These are phyloP conservation scores for Acrocyrtus sp. DNA, from an alignment of 2,888 invertebrate genomes.

Conservation along the genomic window DNA sequence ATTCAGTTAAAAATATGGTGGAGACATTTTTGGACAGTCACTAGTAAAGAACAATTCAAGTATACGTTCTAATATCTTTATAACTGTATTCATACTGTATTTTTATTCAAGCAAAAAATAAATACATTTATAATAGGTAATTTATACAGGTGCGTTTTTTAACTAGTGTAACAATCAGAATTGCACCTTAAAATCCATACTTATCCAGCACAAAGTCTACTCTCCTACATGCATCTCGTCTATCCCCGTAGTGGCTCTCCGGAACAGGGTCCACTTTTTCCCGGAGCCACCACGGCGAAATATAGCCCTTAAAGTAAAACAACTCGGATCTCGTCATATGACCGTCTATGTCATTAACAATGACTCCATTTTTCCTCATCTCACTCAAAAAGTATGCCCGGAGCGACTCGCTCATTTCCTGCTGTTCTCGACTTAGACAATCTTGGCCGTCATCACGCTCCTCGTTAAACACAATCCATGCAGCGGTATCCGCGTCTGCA, in stretches of 20 bases:
- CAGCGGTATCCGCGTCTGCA: constrained; percentile 20
- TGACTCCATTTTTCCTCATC: constrained; percentile 14
- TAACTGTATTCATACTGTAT: constrained; percentile 1
- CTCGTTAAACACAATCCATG: constrained; percentile 22
- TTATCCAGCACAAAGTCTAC: constrained; percentile 25
- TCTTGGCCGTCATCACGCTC: neutral
- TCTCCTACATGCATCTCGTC: constrained; percentile 11
- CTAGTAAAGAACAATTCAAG: neutral
- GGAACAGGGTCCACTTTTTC: constrained; percentile 23
- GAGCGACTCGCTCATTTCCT: neutral
- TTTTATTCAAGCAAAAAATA: too few relatives aligned
- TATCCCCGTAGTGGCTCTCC: constrained; percentile 17
- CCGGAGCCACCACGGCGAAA: constrained; percentile 39
- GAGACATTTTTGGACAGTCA: neutral
- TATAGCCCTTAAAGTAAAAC: constrained; percentile 37
- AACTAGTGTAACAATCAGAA: too few relatives aligned
- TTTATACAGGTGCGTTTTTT: too few relatives aligned
- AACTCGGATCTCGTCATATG: constrained; percentile 32
- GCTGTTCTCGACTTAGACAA: too few relatives aligned
- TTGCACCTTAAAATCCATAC: constrained; percentile 30
- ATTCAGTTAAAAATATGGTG: neutral
- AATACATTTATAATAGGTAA: too few relatives aligned
- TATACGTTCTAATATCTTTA: neutral
- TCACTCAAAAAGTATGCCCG: constrained; percentile 12
- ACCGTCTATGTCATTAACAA: constrained; percentile 20